Percentiles rank a stretch among this genome's conserved stretches.
These are phyloP conservation scores for Megalonaias nervosa DNA, from an alignment of 1,140 invertebrate species.

Conservation along the genomic window DNA sequence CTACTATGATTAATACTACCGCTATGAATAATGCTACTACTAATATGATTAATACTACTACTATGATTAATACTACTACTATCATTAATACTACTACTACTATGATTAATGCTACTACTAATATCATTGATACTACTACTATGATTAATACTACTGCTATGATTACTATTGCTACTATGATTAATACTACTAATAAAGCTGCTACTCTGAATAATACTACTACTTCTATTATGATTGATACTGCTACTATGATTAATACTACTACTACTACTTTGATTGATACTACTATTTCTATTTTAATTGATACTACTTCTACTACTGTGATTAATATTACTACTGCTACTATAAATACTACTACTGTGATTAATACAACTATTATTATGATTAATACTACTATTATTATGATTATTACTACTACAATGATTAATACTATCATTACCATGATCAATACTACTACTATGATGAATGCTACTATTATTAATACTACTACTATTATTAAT, in stretches of 20 bases:
- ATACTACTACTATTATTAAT: slow-evolving; percentile 17
- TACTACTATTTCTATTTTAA: neutral
- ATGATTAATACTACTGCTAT: slow-evolving; percentile 10
- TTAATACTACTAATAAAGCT: neutral
- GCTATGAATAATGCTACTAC: neutral
- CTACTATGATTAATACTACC: slow-evolving; percentile 7
- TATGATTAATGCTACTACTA: slow-evolving; percentile 5
- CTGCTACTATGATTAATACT: slow-evolving; percentile 1
- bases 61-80: slow-evolving; percentile 3
- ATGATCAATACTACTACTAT: slow-evolving; percentile 4
- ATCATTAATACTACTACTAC: neutral
- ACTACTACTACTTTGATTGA: neutral
- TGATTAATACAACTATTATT: slow-evolving; percentile 5
- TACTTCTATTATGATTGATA: neutral
- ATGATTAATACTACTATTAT: slow-evolving; percentile 7
- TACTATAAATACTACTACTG: neutral
- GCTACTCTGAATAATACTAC: neutral
- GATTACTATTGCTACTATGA: neutral
- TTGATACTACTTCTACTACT: slow-evolving; percentile 1
- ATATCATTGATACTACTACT: slow-evolving; percentile 3
- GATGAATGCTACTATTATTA: slow-evolving; percentile 5
- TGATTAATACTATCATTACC: slow-evolving; percentile 4
- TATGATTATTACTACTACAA: slow-evolving; percentile 15
- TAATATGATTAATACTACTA: neutral
- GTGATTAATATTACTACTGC: neutral